Evolutionary conservation across 2,113 vertebrate species (phyloP).

Genomic region (Sialia sialis): DNA sequence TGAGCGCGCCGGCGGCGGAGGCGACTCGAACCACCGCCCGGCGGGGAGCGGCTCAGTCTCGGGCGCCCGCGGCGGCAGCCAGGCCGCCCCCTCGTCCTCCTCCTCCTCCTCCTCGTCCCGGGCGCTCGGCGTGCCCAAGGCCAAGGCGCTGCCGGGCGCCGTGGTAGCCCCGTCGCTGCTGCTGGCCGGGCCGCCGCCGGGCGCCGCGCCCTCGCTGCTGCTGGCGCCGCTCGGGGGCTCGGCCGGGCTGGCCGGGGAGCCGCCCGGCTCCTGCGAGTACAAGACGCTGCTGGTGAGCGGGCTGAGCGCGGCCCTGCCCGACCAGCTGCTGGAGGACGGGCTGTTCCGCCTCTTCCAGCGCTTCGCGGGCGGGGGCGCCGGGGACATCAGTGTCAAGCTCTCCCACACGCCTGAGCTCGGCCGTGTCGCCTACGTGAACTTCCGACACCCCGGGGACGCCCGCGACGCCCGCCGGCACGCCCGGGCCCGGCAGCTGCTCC

Average conservation of each 20-base stretch:
- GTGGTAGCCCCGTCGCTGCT: not conserved
- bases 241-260: slow-evolving; percentile 65
- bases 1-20: not conserved
- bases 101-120: not conserved
- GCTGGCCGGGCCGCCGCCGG: slow-evolving; percentile 63
- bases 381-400: slow-evolving; percentile 93
- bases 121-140: not conserved
- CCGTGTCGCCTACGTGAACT: slow-evolving; percentile 94
- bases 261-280: slow-evolving; percentile 79
- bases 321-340: slow-evolving; percentile 93
- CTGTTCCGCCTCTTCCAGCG: slow-evolving; percentile 97
- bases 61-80: not conserved
- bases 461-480: slow-evolving; percentile 89
- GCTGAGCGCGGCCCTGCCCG: slow-evolving; percentile 89
- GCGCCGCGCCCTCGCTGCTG: slow-evolving; percentile 50
- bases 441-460: slow-evolving; percentile 92
- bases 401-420: slow-evolving; percentile 94
- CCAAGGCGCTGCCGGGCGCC: not conserved
- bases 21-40: not conserved
- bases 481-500: slow-evolving; percentile 83
- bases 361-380: slow-evolving; percentile 76
- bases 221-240: slow-evolving; percentile 62
- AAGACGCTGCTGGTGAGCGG: slow-evolving; percentile 95
- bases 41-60: not conserved
- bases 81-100: not conserved